These are phyloP conservation scores for Hypotaenidia philippensis DNA, from an alignment of 2,797 vertebrate genomes.

Conservation along the genomic window DNA sequence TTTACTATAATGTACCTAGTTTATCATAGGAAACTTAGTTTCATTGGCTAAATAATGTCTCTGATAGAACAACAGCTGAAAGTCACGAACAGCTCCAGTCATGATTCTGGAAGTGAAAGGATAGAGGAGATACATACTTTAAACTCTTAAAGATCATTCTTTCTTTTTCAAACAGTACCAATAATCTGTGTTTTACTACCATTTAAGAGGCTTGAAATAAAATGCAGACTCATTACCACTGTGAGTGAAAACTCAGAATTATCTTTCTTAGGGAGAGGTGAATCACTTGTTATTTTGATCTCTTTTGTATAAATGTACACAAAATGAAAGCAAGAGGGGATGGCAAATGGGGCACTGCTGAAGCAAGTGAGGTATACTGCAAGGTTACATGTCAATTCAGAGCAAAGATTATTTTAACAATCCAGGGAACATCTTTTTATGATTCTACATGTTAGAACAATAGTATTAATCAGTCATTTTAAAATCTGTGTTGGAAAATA, in stretches of 20 bases:
- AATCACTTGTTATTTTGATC: not conserved
- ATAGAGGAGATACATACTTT: not conserved
- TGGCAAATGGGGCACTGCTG: not conserved
- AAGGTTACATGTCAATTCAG: slow-evolving; percentile 14
- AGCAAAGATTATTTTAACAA: slow-evolving; percentile 17
- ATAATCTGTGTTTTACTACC: slow-evolving; percentile 42
- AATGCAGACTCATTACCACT: not conserved
- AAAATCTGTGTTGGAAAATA: slow-evolving; percentile 22
- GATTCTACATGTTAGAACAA: not conserved
- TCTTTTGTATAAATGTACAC: not conserved
- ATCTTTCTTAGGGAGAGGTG: not conserved
- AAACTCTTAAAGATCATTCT: not conserved
- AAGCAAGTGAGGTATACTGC: not conserved
- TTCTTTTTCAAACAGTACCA: not conserved
- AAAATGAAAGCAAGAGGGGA: not conserved
- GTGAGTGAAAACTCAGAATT: not conserved
- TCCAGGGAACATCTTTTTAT: not conserved
- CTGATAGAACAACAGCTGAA: not conserved
- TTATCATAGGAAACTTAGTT: not conserved
- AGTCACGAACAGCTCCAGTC: not conserved
- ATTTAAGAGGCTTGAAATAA: slow-evolving; percentile 44
- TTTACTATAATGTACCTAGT: not conserved
- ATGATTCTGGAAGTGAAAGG: not conserved
- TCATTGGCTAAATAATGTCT: not conserved
- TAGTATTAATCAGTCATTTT: slow-evolving; percentile 37